These are phyloP conservation scores for Antheraea assamensis DNA, from an alignment of 2,888 invertebrate species.

Conservation along the genomic window DNA sequence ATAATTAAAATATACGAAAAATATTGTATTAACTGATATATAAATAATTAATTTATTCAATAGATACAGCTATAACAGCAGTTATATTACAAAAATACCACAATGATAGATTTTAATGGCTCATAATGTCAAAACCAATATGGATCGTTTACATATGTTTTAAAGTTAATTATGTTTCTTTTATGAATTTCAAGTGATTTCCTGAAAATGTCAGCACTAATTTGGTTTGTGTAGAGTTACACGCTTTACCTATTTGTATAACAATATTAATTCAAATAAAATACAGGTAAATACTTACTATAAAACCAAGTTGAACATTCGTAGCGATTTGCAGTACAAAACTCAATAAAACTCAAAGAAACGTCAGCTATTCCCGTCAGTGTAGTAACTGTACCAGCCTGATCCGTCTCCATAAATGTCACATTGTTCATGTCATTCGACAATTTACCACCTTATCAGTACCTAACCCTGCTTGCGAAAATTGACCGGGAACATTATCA, in stretches of 20 bases:
- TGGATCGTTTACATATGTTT: too few species aligned
- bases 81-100: too few species aligned
- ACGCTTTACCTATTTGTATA: background rate
- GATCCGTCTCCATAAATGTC: background rate
- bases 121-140: too few species aligned
- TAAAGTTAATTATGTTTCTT: too few species aligned
- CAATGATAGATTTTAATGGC: too few species aligned
- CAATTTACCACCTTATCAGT: conserved; percentile 6
- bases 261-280: background rate
- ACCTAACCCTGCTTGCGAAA: conserved; percentile 1
- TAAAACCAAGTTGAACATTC: background rate
- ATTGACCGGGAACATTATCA: conserved; percentile 7
- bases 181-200: background rate
- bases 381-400: conserved; percentile 2
- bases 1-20: too few species aligned
- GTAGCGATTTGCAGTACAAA: background rate
- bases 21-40: too few species aligned
- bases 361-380: background rate
- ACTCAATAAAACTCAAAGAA: background rate
- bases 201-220: background rate
- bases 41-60: too few species aligned
- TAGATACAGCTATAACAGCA: too few species aligned
- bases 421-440: background rate
- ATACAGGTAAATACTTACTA: background rate
- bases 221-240: background rate